Base-by-base conservation (phyloP, 2,113 vertebrate species). In the Brachirus orientalis region DNA sequence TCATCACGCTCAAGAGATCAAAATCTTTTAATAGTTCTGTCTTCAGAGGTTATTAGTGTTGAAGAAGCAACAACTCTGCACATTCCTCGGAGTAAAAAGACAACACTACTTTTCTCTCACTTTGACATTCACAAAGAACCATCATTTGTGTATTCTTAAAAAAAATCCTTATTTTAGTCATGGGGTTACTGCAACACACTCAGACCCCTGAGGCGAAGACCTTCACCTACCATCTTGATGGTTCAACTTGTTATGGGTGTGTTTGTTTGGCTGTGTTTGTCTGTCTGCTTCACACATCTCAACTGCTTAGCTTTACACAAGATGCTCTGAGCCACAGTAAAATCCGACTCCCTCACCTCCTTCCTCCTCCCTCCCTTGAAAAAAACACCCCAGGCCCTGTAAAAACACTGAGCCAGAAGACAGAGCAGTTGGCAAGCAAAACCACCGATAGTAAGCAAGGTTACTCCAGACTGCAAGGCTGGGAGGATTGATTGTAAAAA, bases 231-330 rank as follows among this genome's bases (percentile, higher is more conserved):
- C 76, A 77, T 82, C 81, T 69, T 14, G 0, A 67, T 63, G 72
- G 37, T 33, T 11, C 22, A 6, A 59, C 69, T 75, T 67, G 73
- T 79, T 72, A 28, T 56, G 43, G 57, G 50, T 61, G 63, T 51
- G 63, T 37, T 43, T 56, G 71, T 38, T 33, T 40, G 70, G 6
- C 6, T 46, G 41, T 17, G 6, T 28, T 28, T 50, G 4, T 47
- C 38, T 43, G 64, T 58, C 56, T 60, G 67, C 68, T 60, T 33
- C 40, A 38, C 69, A 76, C 51, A 66, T 64, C 73, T 68, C 0
- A 22, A 58, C 52, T 85, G 69, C 78, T 88, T 79, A 73, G 80
- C 71, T 86, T 88, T 77, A 86, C 79, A 83, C 57, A 83, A 79
- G 80, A 63, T 64, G 74, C 80, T 87, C 58, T 54, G 69, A 87